phyloP scores from a whole-genome alignment of 2,888 invertebrate species.

The Patella caerulea region DNA sequence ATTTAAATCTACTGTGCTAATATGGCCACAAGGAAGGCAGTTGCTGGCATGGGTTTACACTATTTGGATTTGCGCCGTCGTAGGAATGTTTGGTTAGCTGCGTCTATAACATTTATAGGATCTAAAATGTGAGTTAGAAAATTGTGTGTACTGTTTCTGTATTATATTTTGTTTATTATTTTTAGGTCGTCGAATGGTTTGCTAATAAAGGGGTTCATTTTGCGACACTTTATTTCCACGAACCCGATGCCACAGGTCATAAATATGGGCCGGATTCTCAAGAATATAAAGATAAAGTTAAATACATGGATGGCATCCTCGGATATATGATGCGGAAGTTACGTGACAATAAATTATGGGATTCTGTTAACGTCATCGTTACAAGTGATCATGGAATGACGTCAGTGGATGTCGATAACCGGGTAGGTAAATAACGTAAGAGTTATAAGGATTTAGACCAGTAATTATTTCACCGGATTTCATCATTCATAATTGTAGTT shows the following conservation, averaged over 20 bases:
- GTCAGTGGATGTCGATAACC: constrained; percentile 38
- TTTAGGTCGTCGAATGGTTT: constrained; percentile 68
- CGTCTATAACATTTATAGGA: too few relatives aligned
- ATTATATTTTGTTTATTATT: not conserved
- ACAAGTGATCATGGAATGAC: constrained; percentile 67
- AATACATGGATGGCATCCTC: constrained; percentile 46
- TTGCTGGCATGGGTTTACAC: too few relatives aligned
- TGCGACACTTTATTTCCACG: constrained; percentile 57
- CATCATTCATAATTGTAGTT: too few relatives aligned
- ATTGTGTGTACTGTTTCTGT: too few relatives aligned
- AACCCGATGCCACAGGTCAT: constrained; percentile 62
- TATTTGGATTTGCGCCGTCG: too few relatives aligned
- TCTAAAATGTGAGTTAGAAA: too few relatives aligned
- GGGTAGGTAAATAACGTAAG: constrained; percentile 34
- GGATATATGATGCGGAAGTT: not conserved
- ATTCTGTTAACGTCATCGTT: constrained; percentile 56
- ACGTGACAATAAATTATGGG: constrained; percentile 18
- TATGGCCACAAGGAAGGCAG: too few relatives aligned
- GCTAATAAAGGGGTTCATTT: constrained; percentile 43
- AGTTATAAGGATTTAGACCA: not conserved
- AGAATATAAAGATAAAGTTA: constrained; percentile 42
- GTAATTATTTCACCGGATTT: too few relatives aligned
- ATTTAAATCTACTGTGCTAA: too few relatives aligned
- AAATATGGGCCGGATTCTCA: constrained; percentile 51
- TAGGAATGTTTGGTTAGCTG: too few relatives aligned